Percentiles rank a stretch among this genome's conserved stretches.
These are phyloP conservation scores for Psephotus haematonotus DNA, from an alignment of 2,113 vertebrate genomes.

Conservation along the genomic window DNA sequence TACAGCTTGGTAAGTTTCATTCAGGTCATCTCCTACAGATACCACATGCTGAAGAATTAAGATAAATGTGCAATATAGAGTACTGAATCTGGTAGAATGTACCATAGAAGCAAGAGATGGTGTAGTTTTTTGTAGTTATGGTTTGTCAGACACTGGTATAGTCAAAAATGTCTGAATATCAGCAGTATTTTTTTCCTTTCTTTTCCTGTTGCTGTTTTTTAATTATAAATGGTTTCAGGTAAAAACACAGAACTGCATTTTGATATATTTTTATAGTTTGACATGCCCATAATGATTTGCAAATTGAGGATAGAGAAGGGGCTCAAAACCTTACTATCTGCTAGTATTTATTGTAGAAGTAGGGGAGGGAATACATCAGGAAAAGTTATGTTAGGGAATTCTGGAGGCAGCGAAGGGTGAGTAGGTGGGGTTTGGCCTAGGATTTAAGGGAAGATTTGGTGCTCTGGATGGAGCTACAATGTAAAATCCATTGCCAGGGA, in stretches of 20 bases:
- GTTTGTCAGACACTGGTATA: background rate
- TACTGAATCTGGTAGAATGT: background rate
- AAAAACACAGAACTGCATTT: background rate
- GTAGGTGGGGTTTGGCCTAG: background rate
- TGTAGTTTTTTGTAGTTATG: background rate
- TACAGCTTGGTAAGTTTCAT: constrained; percentile 89
- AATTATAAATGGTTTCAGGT: background rate
- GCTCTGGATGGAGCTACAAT: background rate
- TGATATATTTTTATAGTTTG: background rate
- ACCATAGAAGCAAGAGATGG: background rate
- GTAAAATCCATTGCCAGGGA: background rate
- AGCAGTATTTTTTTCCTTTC: background rate
- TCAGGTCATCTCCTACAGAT: background rate
- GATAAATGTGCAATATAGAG: background rate
- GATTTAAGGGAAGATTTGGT: background rate
- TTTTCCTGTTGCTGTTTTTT: background rate
- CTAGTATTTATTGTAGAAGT: background rate
- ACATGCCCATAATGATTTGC: background rate
- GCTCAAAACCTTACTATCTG: background rate
- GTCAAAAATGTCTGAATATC: background rate
- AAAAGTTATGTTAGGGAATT: background rate
- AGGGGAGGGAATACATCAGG: background rate
- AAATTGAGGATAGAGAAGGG: background rate
- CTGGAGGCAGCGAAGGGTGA: background rate
- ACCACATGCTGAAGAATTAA: background rate